Conservation (phyloP, 2,888 invertebrate species). For the Caradrina clavipalpis region DNA sequence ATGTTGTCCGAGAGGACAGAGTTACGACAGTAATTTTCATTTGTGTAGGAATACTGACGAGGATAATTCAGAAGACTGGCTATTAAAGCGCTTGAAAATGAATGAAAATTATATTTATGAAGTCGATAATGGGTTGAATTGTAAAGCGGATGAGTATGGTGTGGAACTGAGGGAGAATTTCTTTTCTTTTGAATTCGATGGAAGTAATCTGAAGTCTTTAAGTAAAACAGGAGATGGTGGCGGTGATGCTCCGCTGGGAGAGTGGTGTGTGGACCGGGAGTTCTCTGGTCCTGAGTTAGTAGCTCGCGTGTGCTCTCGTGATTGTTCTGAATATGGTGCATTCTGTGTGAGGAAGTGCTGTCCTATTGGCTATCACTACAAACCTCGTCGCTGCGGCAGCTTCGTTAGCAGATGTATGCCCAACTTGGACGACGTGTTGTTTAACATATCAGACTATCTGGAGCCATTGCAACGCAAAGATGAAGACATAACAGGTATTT, state of each 20-base stretch:
- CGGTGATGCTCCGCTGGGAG: conserved; percentile 71
- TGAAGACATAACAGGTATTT: conserved; percentile 75
- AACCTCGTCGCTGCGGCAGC: conserved; percentile 74
- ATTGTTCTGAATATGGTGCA: conserved; percentile 78
- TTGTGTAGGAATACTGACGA: conserved; percentile 71
- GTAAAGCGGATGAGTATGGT: conserved; percentile 80
- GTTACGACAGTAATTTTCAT: conserved; percentile 79
- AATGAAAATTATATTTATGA: conserved; percentile 75
- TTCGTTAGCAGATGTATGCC: conserved; percentile 79
- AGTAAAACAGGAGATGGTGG: conserved; percentile 65
- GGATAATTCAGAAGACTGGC: conserved; percentile 71
- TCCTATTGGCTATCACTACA: conserved; percentile 88
- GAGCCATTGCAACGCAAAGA: conserved; percentile 71
- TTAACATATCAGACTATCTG: conserved; percentile 79
- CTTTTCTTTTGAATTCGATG: conserved; percentile 74
- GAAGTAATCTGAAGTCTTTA: conserved; percentile 72
- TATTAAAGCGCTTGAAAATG: conserved; percentile 71
- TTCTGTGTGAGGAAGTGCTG: conserved; percentile 90
- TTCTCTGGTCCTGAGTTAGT: conserved; percentile 68
- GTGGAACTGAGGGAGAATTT: conserved; percentile 77
- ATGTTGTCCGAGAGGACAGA: conserved; percentile 83
- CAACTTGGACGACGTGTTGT: conserved; percentile 74
- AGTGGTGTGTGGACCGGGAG: conserved; percentile 86
- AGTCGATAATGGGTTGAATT: conserved; percentile 76
- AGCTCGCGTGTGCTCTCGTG: conserved; percentile 80